Evolutionary conservation across 2,888 invertebrate genomes (phyloP), one percentile per base, ranked within the genome.

Genomic region (Physocephala rufipes): DNA sequence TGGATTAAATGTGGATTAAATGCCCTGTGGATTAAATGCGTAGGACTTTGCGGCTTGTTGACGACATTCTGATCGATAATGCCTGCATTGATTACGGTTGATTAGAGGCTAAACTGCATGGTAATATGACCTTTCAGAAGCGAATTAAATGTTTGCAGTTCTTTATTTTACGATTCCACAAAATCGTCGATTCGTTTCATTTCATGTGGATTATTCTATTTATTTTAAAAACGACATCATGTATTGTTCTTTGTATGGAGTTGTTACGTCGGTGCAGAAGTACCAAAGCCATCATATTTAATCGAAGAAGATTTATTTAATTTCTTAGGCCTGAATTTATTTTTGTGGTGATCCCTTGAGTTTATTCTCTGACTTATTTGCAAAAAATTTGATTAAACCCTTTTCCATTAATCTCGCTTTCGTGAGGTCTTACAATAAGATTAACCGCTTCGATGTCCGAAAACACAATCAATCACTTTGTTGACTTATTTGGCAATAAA

Each of bases 401-500:
- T 55, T 55, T 66, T 28, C n/a, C 45, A 58, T 15, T 30, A 21
- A 30, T 12, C 21, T 7, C 26, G 49, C 72, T n/a, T n/a, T 66
- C 28, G 55, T 19, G 36, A 36, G 9, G 36, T 47, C 16, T 24
- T 9, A 21, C 65, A 51, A 62, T 19, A 24, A 47, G 63, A 63
- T 66, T 66, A 66, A 59, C 47, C 64, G 19, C 63, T 71, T 24
- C 51, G 59, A 28, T 65, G 73, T 71, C 73, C 73, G 73, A 67
- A 75, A 76, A 78, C 59, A 76, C 77, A 77, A 81, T 81, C 81
- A 81, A 81, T 81, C 81, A 81, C 82, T 78, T 76, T 53, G 76
- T 74, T 80, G 82, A 80, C 81, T 79, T 78, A 71, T 69, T 73
- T 69, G 59, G 47, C 36, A 66, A 66, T n/a, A 63, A 26, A 45